Percentiles rank a stretch among this genome's conserved stretches.
phyloP scores from a whole-genome alignment of 1,140 invertebrate species.

The Drosophila nigromelanica region DNA sequence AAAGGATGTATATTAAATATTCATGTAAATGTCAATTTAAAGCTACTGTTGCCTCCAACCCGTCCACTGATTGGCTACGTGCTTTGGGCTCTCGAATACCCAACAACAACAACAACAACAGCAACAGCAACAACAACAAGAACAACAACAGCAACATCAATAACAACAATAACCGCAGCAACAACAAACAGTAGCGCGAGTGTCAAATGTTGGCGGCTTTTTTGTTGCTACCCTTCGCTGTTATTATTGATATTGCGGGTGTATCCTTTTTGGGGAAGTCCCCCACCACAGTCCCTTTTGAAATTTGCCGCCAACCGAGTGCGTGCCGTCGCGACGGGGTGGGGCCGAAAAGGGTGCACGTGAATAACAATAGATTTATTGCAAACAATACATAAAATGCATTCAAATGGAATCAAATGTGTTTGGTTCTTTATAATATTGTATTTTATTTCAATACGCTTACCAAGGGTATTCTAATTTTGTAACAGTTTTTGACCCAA shows the following conservation, averaged over 20 bases:
- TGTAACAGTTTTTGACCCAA: neutral
- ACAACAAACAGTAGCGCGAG: slow-evolving; percentile 13
- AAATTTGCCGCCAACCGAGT: slow-evolving; percentile 49
- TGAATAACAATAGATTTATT: slow-evolving; percentile 80
- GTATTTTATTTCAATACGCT: slow-evolving; percentile 11
- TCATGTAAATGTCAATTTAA: slow-evolving; percentile 83
- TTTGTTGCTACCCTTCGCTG: slow-evolving; percentile 40
- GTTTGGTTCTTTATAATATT: slow-evolving; percentile 39
- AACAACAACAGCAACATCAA: neutral
- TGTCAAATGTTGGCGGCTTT: slow-evolving; percentile 69
- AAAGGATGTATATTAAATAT: slow-evolving; percentile 83
- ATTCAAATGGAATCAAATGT: slow-evolving; percentile 68
- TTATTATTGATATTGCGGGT: slow-evolving; percentile 61
- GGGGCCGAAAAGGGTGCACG: slow-evolving; percentile 7
- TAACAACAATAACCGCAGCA: slow-evolving; percentile 12
- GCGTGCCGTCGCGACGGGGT: slow-evolving; percentile 5
- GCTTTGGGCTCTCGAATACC: slow-evolving; percentile 1
- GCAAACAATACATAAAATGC: slow-evolving; percentile 74
- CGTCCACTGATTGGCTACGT: slow-evolving; percentile 25
- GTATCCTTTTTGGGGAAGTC: slow-evolving; percentile 44
- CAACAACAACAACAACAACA: neutral
- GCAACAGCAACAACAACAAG: no score
- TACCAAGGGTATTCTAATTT: slow-evolving; percentile 1
- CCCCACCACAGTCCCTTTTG: slow-evolving; percentile 38
- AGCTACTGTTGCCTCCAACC: slow-evolving; percentile 45